Conservation (phyloP, 2,797 vertebrate genomes). For the Poeciliopsis infans region DNA sequence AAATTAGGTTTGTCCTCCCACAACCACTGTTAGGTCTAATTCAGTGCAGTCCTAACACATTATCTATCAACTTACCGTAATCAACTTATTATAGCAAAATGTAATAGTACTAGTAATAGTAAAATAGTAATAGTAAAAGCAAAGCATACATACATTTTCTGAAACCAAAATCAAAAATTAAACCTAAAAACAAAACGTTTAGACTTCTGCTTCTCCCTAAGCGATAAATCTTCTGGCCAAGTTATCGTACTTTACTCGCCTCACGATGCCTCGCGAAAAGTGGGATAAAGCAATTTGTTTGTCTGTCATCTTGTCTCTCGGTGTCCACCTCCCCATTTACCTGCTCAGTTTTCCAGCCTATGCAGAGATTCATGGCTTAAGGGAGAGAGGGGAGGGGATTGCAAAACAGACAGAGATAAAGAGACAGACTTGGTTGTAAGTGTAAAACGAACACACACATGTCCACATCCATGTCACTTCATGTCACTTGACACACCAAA, state of each 20-base stretch:
- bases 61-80: neutral
- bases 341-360: slow-evolving; percentile 9
- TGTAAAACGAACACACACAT: slow-evolving; percentile 53
- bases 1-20: neutral
- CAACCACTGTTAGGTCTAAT: neutral
- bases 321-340: slow-evolving; percentile 47
- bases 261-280: slow-evolving; percentile 13
- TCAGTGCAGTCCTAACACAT: neutral
- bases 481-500: slow-evolving; percentile 51
- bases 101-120: neutral
- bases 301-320: slow-evolving; percentile 31
- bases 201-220: neutral
- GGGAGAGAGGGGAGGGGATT: neutral
- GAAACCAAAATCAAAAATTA: neutral
- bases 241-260: slow-evolving; percentile 8
- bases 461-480: slow-evolving; percentile 49
- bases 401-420: slow-evolving; percentile 33
- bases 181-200: neutral
- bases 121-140: neutral
- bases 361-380: slow-evolving; percentile 36
- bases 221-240: slow-evolving; percentile 3
- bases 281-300: slow-evolving; percentile 32
- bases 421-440: slow-evolving; percentile 39
- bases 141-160: neutral
- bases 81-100: neutral